Percentiles rank a stretch among this genome's conserved stretches.
Conservation (phyloP, 2,113 vertebrate genomes). For the Cyphomyrus discorhynchus region DNA sequence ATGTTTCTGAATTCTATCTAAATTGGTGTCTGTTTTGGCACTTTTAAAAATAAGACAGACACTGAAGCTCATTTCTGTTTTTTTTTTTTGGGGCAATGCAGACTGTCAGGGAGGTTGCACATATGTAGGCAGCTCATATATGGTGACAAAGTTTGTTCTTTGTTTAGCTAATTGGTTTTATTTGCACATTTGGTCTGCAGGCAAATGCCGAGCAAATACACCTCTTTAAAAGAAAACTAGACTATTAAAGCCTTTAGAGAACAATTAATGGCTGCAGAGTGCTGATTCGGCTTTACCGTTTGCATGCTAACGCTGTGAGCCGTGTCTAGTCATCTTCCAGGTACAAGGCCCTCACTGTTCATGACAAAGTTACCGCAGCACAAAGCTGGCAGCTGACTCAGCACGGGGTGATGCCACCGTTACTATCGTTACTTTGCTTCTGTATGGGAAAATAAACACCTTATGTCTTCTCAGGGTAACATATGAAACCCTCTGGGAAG, state of each 20-base stretch:
- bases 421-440: slow-evolving; percentile 15
- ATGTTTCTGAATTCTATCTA: background rate
- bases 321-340: slow-evolving; percentile 30
- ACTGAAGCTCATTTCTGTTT: background rate
- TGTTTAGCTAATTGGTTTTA: slow-evolving; percentile 61
- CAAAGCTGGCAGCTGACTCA: slow-evolving; percentile 23
- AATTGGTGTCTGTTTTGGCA: background rate
- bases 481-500: slow-evolving; percentile 32
- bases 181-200: slow-evolving; percentile 54
- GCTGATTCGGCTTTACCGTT: slow-evolving; percentile 36
- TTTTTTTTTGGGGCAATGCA: background rate
- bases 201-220: slow-evolving; percentile 48
- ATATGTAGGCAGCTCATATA: slow-evolving; percentile 48
- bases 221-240: slow-evolving; percentile 59
- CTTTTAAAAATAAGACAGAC: background rate
- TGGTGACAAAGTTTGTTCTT: slow-evolving; percentile 40
- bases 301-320: slow-evolving; percentile 25
- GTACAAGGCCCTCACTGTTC: slow-evolving; percentile 5
- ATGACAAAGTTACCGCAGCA: slow-evolving; percentile 31
- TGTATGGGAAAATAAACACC: slow-evolving; percentile 18
- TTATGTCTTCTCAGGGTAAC: background rate
- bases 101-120: slow-evolving; percentile 39
- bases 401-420: slow-evolving; percentile 1
- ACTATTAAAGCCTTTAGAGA: slow-evolving; percentile 57
- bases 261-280: slow-evolving; percentile 43